Evolutionary conservation across 1,140 invertebrate genomes (phyloP).

Genomic region (Lordiphosa mommai): DNA sequence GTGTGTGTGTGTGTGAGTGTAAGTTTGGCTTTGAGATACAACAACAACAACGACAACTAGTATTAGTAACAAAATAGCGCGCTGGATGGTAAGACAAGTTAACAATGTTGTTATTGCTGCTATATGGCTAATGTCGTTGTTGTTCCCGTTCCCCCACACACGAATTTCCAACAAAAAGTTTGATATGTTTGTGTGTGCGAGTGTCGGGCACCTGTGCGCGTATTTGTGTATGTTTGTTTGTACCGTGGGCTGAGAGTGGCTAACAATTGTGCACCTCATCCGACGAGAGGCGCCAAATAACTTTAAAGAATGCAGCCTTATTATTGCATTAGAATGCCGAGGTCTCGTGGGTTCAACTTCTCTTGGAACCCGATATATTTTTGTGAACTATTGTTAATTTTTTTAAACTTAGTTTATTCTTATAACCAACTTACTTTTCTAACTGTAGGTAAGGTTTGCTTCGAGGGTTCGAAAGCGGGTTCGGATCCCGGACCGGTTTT

Average conservation of each 20-base stretch:
- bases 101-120: slow-evolving; percentile 20
- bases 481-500: too few species aligned
- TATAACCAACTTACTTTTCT: too few species aligned
- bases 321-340: too few species aligned
- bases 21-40: too few species aligned
- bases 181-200: slow-evolving; percentile 17
- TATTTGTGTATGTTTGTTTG: slow-evolving; percentile 17
- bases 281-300: too few species aligned
- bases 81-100: slow-evolving; percentile 39
- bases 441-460: too few species aligned
- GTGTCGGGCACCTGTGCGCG: slow-evolving; percentile 27
- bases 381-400: too few species aligned
- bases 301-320: too few species aligned
- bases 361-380: too few species aligned
- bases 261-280: background rate
- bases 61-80: slow-evolving; percentile 29
- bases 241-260: slow-evolving; percentile 14
- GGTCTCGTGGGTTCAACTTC: too few species aligned
- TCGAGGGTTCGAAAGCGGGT: too few species aligned
- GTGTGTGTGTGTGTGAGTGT: slow-evolving; percentile 34
- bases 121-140: slow-evolving; percentile 50
- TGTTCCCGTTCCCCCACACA: slow-evolving; percentile 71
- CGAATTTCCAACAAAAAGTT: slow-evolving; percentile 36
- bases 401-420: too few species aligned
- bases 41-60: slow-evolving; percentile 1